phyloP scores from a whole-genome alignment of 2,888 invertebrate species.

The Pachydiplax longipennis region DNA sequence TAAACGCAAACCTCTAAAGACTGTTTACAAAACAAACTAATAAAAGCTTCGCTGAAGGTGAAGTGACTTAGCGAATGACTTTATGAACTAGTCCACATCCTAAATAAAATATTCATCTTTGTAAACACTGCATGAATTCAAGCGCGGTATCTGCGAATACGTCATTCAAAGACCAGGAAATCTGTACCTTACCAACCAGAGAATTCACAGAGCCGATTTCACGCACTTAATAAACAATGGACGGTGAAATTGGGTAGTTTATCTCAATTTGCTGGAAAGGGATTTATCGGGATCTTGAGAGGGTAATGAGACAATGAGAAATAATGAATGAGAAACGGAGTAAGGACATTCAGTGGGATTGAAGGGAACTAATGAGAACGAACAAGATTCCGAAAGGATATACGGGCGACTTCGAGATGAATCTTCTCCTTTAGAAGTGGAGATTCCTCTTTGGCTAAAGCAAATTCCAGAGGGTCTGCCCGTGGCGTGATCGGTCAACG shows the following conservation, averaged over 20 bases:
- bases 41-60: too few species aligned
- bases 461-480: not conserved
- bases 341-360: not conserved
- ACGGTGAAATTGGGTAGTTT: not conserved
- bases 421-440: not conserved
- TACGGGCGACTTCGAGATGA: not conserved
- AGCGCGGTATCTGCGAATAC: too few species aligned
- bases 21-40: too few species aligned
- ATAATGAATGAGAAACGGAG: not conserved
- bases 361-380: not conserved
- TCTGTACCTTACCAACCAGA: not conserved
- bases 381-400: not conserved
- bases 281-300: not conserved
- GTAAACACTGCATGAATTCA: too few species aligned
- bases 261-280: not conserved
- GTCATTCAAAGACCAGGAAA: too few species aligned
- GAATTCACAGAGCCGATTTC: not conserved
- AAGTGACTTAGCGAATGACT: too few species aligned
- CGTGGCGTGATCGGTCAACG: not conserved
- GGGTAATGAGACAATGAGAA: not conserved
- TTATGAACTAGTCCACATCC: too few species aligned
- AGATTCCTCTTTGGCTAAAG: not conserved
- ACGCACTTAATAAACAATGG: not conserved
- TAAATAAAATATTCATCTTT: too few species aligned
- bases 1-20: too few species aligned